These are phyloP conservation scores for Tachina grossa DNA, from an alignment of 2,888 invertebrate genomes.

Conservation along the genomic window DNA sequence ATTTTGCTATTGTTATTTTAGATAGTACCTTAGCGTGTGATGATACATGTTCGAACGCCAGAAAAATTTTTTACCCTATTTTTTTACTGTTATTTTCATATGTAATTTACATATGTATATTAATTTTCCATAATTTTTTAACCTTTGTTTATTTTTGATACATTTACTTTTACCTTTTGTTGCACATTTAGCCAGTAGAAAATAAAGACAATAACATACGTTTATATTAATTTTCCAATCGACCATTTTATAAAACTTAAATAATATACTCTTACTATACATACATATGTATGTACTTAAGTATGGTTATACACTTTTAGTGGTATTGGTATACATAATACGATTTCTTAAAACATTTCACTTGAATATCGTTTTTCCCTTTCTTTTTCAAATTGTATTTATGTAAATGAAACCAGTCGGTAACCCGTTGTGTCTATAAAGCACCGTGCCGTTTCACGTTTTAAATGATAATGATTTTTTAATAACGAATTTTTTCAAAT, in stretches of 20 bases:
- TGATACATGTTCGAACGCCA: too few relatives aligned
- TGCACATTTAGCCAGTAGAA: constrained; percentile 46
- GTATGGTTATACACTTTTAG: constrained; percentile 7
- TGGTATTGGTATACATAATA: constrained; percentile 16
- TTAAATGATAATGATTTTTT: constrained; percentile 70
- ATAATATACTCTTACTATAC: neutral
- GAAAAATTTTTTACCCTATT: too few relatives aligned
- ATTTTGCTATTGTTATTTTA: too few relatives aligned
- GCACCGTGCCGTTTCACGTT: constrained; percentile 70
- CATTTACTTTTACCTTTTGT: constrained; percentile 54
- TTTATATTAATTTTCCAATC: constrained; percentile 19
- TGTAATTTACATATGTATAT: too few relatives aligned
- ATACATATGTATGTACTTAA: neutral
- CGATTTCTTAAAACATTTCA: constrained; percentile 35
- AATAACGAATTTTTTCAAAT: constrained; percentile 58
- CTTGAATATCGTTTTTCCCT: constrained; percentile 34
- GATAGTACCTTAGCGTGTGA: too few relatives aligned
- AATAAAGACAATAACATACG: constrained; percentile 36
- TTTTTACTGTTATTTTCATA: too few relatives aligned
- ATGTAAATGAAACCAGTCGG: constrained; percentile 70
- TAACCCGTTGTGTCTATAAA: constrained; percentile 42
- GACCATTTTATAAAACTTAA: constrained; percentile 23
- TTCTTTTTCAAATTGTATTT: constrained; percentile 28
- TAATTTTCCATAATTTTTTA: neutral
- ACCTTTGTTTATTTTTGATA: constrained; percentile 18